Percentiles rank a stretch among this genome's conserved stretches.
phyloP scores from a whole-genome alignment of 1,140 invertebrate species.

The Aphelenchoides besseyi region DNA sequence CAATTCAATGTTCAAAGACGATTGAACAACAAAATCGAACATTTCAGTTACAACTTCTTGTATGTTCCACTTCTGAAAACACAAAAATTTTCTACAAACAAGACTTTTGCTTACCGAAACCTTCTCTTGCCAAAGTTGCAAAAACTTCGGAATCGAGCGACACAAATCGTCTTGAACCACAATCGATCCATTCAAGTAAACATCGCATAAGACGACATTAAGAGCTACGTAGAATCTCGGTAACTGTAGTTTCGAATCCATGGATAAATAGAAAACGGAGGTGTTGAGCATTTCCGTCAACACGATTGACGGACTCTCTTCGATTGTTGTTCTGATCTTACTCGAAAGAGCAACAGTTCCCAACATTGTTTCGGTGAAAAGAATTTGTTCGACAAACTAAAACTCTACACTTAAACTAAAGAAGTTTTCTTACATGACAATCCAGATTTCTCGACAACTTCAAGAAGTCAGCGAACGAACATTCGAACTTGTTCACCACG shows the following conservation, averaged over 20 bases:
- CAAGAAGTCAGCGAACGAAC: no score
- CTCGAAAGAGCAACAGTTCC: background rate
- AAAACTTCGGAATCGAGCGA: background rate
- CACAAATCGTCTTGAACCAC: background rate
- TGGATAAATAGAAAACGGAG: background rate
- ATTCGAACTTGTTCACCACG: no score
- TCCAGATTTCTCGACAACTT: no score
- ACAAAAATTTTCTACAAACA: no score
- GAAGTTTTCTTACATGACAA: no score
- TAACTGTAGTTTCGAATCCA: background rate
- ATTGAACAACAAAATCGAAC: no score
- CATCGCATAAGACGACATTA: background rate
- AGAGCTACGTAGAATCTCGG: background rate
- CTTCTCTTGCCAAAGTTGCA: background rate
- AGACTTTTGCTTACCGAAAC: no score
- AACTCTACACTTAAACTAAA: no score
- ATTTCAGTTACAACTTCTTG: no score
- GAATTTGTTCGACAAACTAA: constrained; percentile 9
- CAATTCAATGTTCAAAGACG: no score
- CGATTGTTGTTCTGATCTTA: no score
- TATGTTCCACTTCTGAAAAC: background rate
- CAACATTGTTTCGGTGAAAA: constrained; percentile 2
- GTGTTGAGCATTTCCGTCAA: background rate
- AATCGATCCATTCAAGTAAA: background rate
- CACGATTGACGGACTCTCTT: no score